These are phyloP conservation scores for Silurus lanzhouensis DNA, from an alignment of 2,797 vertebrate genomes.

Conservation along the genomic window DNA sequence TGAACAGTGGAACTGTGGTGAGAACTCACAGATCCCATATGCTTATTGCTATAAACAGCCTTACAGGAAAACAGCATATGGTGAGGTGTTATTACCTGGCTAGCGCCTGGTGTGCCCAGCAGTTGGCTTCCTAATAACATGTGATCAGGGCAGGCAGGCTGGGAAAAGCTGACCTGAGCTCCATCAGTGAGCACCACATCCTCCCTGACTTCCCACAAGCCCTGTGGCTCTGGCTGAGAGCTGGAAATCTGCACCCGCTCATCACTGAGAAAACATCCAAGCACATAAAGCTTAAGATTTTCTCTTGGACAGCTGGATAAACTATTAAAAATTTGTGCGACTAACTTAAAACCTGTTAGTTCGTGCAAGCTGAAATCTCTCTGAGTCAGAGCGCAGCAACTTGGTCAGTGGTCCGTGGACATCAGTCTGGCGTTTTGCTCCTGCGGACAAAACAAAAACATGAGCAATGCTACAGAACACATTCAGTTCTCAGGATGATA, in stretches of 20 bases:
- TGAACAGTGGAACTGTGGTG: neutral
- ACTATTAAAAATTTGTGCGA: neutral
- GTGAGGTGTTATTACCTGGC: slow-evolving; percentile 80
- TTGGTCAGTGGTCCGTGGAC: slow-evolving; percentile 76
- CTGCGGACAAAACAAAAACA: slow-evolving; percentile 61
- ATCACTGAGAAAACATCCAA: slow-evolving; percentile 70
- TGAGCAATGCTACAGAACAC: neutral
- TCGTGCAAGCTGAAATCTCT: slow-evolving; percentile 60
- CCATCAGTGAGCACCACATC: slow-evolving; percentile 76
- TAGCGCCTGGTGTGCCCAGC: slow-evolving; percentile 88
- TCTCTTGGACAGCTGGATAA: neutral
- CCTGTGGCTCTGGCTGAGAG: slow-evolving; percentile 90
- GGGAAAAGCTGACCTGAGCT: slow-evolving; percentile 91
- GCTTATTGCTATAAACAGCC: neutral
- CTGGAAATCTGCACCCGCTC: slow-evolving; percentile 85
- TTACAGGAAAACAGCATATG: neutral
- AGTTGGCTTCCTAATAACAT: slow-evolving; percentile 93
- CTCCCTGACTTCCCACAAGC: slow-evolving; percentile 78
- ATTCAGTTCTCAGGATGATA: neutral
- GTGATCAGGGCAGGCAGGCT: slow-evolving; percentile 90
- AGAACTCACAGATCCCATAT: neutral
- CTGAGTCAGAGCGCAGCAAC: slow-evolving; percentile 75
- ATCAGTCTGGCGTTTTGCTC: slow-evolving; percentile 73
- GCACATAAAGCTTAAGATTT: neutral
- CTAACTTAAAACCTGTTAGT: slow-evolving; percentile 63